phyloP scores from a whole-genome alignment of 2,113 vertebrate species.

The Fregetta grallaria region DNA sequence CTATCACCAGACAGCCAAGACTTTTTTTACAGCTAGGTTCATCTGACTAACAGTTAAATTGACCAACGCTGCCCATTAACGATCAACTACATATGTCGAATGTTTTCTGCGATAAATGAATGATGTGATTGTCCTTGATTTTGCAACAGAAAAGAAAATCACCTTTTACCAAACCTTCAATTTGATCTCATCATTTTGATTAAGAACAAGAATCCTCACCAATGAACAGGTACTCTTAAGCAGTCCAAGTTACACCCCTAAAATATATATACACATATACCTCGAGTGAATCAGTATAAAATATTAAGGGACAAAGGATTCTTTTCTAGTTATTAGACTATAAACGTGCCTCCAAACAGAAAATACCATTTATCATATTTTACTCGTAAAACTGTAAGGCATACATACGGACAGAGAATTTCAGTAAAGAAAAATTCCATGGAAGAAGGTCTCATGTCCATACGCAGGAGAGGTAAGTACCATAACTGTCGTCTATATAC shows the following conservation, averaged over 20 bases:
- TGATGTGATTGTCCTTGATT: not conserved
- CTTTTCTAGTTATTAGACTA: not conserved
- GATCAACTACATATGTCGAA: not conserved
- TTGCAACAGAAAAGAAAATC: not conserved
- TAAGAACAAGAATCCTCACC: not conserved
- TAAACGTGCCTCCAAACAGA: not conserved
- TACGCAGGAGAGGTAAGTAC: not conserved
- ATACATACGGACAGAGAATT: not conserved
- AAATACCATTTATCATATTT: not conserved
- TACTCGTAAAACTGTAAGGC: not conserved
- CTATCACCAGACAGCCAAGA: not conserved
- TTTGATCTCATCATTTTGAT: not conserved
- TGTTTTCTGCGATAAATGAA: not conserved
- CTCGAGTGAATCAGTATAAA: too few species aligned
- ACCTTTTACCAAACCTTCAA: not conserved
- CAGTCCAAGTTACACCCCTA: not conserved
- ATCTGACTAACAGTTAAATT: not conserved
- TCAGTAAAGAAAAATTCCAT: not conserved
- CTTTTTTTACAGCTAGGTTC: not conserved
- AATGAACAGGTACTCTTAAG: not conserved
- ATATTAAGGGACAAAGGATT: not conserved
- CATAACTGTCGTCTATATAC: fast-evolving
- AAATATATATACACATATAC: not conserved
- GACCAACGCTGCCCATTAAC: not conserved
- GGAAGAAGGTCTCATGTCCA: not conserved